Base-by-base conservation (phyloP, 53 echinoderm and acorn worm genomes). In the Actinopyga echinites region DNA sequence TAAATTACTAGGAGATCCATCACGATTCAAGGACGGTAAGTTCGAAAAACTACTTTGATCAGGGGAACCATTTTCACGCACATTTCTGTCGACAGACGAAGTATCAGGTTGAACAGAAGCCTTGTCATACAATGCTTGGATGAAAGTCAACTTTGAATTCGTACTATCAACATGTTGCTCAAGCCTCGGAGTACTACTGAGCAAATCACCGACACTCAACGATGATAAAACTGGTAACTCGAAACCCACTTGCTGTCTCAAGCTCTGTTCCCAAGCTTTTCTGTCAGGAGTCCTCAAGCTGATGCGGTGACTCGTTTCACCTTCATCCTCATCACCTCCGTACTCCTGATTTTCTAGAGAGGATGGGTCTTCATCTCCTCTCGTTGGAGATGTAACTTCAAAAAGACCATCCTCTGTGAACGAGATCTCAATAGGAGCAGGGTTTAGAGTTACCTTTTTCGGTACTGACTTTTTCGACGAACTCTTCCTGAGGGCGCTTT, bases 131-230 rank as follows among this genome's bases (percentile, higher is more conserved):
- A 75, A 15, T 15, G 77, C 6, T 31, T 75, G 77, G 49, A 75
- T 75, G 31, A 44, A 75, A 19, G 77, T 54, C 77, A 54, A 31
- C 30, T 49, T 75, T 0, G 77, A 75, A 59, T 26, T 89, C 65
- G 7, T 82, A 15, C 17, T 80, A 54, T 83, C 87, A 64, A 63
- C 29, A 31, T 54, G 28, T 56, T 75, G 54, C 25, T 93, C 90
- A 8, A 96, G 79, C 40, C 90, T 82, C 9, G 93, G 93, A 8
- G 81, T 81, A 57, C 86, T 96, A 57, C 86, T 82, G 40, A 96
- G 55, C 4, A 96, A 85, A 60, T 96, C 96, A 1, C 93, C 96
- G 21, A 96, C 83, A 40, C 93, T 96, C 49, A 96, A 86, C 8
- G 85, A 49, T 1, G 92, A 66, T 30, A 90, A 68, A 13, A 85